Conservation (phyloP, 2,797 vertebrate species). For the Loris lydekkerianus region DNA sequence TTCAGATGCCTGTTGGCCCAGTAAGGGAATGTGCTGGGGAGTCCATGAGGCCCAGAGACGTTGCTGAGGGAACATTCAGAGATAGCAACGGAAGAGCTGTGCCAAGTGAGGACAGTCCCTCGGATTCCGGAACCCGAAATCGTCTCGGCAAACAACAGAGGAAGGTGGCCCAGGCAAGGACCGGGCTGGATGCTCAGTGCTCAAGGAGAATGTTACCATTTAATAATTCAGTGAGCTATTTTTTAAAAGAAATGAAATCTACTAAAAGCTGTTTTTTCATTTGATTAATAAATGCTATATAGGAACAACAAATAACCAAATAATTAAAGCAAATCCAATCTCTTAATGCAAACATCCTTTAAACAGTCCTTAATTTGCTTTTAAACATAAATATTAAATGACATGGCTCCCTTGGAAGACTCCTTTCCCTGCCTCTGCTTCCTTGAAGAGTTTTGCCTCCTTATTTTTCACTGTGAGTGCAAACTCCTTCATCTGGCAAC, state of each 20-base stretch:
- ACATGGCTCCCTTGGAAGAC: not conserved
- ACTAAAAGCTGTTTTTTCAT: slow-evolving; percentile 71
- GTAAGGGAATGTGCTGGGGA: too few species aligned
- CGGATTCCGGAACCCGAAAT: not conserved
- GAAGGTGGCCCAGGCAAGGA: too few species aligned
- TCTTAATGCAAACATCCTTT: slow-evolving; percentile 75
- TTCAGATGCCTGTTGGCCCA: too few species aligned
- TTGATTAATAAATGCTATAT: slow-evolving; percentile 67
- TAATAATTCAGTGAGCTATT: slow-evolving; percentile 66
- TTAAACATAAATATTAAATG: slow-evolving; percentile 70
- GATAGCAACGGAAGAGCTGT: not conserved
- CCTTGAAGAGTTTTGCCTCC: not conserved
- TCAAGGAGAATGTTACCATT: not conserved
- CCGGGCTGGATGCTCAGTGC: rapidly evolving
- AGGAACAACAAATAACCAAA: slow-evolving; percentile 74
- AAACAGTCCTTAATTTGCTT: slow-evolving; percentile 74
- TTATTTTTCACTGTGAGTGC: rapidly evolving
- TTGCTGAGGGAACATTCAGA: not conserved
- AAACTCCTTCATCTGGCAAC: rapidly evolving
- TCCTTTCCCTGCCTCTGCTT: not conserved
- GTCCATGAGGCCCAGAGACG: not conserved
- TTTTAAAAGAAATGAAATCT: slow-evolving; percentile 70
- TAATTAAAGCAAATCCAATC: slow-evolving; percentile 80
- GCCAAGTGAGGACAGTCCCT: rapidly evolving
- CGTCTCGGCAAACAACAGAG: too few species aligned